A percentile compares a stretch with the other conserved stretches of the same genome.
phyloP scores from a whole-genome alignment of 1,140 invertebrate species.

The Delia radicum region DNA sequence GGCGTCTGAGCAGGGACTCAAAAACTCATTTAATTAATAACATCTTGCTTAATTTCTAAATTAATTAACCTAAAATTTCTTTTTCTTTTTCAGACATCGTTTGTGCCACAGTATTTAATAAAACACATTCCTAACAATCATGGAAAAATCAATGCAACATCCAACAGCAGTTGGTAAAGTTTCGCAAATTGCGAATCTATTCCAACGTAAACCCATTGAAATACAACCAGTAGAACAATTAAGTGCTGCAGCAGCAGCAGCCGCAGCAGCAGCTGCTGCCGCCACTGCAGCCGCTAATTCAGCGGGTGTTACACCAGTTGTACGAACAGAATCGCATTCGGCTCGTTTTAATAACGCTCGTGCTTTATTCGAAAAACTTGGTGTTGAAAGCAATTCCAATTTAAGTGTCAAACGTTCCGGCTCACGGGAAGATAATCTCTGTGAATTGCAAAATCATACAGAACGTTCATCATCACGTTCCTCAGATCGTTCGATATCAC shows the following conservation, averaged over 20 bases:
- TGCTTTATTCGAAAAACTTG: constrained; percentile 89
- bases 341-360: constrained; percentile 89
- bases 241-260: constrained; percentile 48
- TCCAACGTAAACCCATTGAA: constrained; percentile 67
- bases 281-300: constrained; percentile 37
- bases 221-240: constrained; percentile 52
- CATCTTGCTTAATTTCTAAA: too few relatives aligned
- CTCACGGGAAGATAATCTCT: constrained; percentile 53
- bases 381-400: constrained; percentile 64
- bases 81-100: constrained; percentile 5
- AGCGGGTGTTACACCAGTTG: constrained; percentile 57
- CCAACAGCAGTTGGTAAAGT: constrained; percentile 74
- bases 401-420: constrained; percentile 46
- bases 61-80: too few relatives aligned
- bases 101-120: neutral
- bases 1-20: too few relatives aligned
- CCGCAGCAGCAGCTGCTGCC: constrained; percentile 44
- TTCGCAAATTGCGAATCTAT: constrained; percentile 87
- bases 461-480: constrained; percentile 51
- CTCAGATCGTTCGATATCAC: constrained; percentile 52
- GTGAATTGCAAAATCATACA: constrained; percentile 36
- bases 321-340: constrained; percentile 83
- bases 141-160: constrained; percentile 73
- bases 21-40: too few relatives aligned
- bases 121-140: constrained; percentile 31